These are phyloP conservation scores for Microcebus lehilahytsara DNA, from an alignment of 2,113 vertebrate species.

Conservation along the genomic window DNA sequence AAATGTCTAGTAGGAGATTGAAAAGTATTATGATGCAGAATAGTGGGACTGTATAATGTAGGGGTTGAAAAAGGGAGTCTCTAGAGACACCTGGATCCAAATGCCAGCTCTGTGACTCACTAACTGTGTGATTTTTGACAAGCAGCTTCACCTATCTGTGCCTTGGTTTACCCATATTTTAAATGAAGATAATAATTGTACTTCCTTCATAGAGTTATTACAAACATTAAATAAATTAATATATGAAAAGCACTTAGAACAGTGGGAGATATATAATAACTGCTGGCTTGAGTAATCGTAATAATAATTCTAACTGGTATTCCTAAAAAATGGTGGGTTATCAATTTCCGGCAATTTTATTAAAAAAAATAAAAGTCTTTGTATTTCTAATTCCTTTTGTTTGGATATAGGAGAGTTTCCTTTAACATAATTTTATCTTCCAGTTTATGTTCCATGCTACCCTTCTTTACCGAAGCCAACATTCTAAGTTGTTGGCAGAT, in stretches of 20 bases:
- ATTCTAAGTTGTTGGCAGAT: not conserved
- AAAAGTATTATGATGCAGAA: not conserved
- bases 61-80: not conserved
- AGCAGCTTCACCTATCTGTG: fast-evolving
- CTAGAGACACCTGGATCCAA: not conserved
- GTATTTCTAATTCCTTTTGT: not conserved
- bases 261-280: not conserved
- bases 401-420: not conserved
- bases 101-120: not conserved
- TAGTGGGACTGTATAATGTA: not conserved
- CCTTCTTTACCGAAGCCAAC: not conserved
- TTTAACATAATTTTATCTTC: not conserved
- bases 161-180: not conserved
- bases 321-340: not conserved
- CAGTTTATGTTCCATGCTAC: not conserved
- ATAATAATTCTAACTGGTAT: not conserved
- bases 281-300: not conserved
- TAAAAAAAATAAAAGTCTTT: not conserved
- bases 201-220: not conserved
- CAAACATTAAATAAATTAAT: not conserved
- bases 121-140: not conserved
- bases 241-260: not conserved
- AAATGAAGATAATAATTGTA: not conserved
- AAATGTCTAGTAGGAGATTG: not conserved
- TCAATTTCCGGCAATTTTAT: not conserved